Base-by-base conservation (phyloP, 2,888 invertebrate species). In the Nesidiocoris tenuis region DNA sequence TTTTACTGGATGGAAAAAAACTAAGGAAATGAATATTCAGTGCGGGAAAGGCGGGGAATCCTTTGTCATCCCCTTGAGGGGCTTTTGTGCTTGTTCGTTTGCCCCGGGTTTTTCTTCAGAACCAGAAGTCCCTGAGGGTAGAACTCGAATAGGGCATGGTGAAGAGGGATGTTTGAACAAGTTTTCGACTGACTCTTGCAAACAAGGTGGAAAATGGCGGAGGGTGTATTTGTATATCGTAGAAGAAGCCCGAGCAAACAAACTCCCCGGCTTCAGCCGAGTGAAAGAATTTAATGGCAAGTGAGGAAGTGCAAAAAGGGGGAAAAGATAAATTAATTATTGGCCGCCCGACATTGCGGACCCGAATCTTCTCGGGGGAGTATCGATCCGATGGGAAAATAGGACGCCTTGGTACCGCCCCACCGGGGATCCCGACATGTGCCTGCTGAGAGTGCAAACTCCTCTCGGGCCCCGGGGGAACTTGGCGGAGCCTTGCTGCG, bases 201-300 rank as follows among this genome's bases (percentile, higher is more conserved):
- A 72, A 72, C 72, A 63, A 72, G 72, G 39, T 39, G 39, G 39
- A 39, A 39, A 39, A 39, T 39, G 39, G 39, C 12, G 59, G 70
- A 23, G 18, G 19, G 23, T 17, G 72, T 72, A 56, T 72, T 72
- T 72, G 72, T 72, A 72, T 54, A 61, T 72, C 72, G 72, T 61
- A 17, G 72, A 72, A 72, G 72, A 72, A 72, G 61, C 22, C 70
- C 39, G 12, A 23, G 72, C 72, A 72, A 72, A 72, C 72, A 72
- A 70, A 70, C 57, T 57, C 57, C 61, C 23, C 12, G 16, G 55
- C 70, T 21, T 18, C 77, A 70, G 61, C 71, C 75, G 57, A 22
- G 66, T 75, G 77, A 75, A 75, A 75, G 77, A 77, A 77, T 77
- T 77, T 77, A 77, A 77, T 74, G 74, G 74, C 74, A 24, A 74